These are phyloP conservation scores for Abramis brama DNA, from an alignment of 2,113 vertebrate genomes.

Conservation along the genomic window DNA sequence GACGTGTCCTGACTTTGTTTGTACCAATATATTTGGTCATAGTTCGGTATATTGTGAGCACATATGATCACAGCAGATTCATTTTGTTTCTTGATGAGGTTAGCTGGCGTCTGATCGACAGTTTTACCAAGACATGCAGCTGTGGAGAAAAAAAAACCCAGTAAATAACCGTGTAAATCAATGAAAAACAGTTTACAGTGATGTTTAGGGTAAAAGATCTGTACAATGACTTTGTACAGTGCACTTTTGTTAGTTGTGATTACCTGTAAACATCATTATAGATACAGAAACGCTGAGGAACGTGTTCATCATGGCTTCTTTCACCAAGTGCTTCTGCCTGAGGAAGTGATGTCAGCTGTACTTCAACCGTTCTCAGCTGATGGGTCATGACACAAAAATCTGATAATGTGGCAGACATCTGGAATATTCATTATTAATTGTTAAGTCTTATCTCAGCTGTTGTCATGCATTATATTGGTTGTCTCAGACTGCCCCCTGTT, in stretches of 20 bases:
- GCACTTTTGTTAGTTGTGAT: not conserved
- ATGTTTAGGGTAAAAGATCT: not conserved
- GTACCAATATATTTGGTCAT: not conserved
- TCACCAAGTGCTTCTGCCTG: not conserved
- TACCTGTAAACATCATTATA: not conserved
- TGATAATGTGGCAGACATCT: no score
- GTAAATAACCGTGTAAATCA: not conserved
- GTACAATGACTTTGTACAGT: no score
- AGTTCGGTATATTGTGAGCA: not conserved
- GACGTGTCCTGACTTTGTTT: slow-evolving; percentile 30
- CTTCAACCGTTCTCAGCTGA: no score
- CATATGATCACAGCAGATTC: not conserved
- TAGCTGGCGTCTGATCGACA: slow-evolving; percentile 39
- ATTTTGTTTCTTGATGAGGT: slow-evolving; percentile 12
- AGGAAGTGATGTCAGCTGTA: no score
- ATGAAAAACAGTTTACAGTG: no score
- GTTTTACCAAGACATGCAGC: not conserved
- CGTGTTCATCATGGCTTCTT: not conserved
- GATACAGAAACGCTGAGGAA: not conserved
- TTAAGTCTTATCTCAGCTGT: not conserved
- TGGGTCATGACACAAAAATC: no score
- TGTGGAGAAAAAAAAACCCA: slow-evolving; percentile 2
- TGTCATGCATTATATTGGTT: slow-evolving; percentile 22
- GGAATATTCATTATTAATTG: not conserved
- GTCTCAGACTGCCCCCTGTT: slow-evolving; percentile 15